Conservation (phyloP, 1,140 invertebrate species). For the Ceratosolen fusciceps region DNA sequence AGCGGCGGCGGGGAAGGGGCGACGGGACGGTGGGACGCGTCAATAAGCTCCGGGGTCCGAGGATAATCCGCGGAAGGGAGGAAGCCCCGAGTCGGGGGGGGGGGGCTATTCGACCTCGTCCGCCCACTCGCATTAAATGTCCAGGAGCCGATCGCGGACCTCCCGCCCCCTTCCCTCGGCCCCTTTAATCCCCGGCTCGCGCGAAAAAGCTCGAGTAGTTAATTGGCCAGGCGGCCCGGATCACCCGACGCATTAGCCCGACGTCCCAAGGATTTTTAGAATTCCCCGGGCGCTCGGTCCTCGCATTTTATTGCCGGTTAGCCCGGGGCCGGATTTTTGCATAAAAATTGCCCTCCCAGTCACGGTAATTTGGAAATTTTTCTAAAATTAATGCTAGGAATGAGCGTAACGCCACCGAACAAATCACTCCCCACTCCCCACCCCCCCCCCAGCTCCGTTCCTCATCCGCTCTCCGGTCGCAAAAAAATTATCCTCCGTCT, state of each 20-base stretch:
- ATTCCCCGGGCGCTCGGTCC: background rate
- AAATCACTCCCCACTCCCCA: background rate
- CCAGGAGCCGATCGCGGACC: background rate
- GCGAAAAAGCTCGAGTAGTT: conserved; percentile 8
- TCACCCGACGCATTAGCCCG: background rate
- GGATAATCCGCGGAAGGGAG: no score
- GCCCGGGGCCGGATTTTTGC: background rate
- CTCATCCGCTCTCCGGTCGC: no score
- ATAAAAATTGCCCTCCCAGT: background rate
- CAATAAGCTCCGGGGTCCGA: background rate
- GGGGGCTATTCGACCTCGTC: background rate
- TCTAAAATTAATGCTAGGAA: background rate
- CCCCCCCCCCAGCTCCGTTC: no score
- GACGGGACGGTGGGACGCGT: no score
- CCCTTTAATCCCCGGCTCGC: background rate
- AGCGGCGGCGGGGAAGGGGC: no score
- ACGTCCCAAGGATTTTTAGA: background rate
- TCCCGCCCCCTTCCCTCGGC: background rate
- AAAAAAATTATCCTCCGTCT: background rate
- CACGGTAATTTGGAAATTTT: background rate
- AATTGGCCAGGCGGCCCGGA: background rate
- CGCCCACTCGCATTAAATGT: background rate
- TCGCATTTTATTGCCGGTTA: background rate
- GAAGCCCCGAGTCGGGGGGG: background rate
- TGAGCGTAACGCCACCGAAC: background rate